Conservation (phyloP, 2,888 invertebrate species). For the Eledona agricola region DNA sequence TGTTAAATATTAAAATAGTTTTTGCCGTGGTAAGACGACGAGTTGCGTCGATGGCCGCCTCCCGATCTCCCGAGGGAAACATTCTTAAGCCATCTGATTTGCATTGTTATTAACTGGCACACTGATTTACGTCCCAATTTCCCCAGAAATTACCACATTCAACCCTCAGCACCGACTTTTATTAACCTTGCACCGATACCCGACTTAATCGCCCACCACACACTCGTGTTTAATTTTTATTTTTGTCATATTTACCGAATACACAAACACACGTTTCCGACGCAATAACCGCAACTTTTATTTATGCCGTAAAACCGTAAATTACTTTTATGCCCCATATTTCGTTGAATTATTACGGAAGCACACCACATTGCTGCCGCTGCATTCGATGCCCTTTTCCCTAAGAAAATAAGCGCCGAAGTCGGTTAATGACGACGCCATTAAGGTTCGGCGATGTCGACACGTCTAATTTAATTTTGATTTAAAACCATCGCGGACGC, state of each 20-base stretch:
- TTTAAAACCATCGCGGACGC: not conserved
- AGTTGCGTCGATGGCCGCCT: constrained; percentile 14
- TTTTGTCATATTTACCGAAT: constrained; percentile 35
- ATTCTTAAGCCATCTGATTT: constrained; percentile 56
- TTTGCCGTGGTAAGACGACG: constrained; percentile 3
- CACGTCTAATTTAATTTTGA: constrained; percentile 1
- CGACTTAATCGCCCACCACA: not conserved
- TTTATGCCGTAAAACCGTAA: constrained; percentile 35
- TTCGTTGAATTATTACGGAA: constrained; percentile 33
- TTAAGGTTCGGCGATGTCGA: not conserved
- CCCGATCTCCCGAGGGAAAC: constrained; percentile 47
- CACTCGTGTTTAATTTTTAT: constrained; percentile 20
- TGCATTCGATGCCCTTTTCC: constrained; percentile 26
- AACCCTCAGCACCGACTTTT: constrained; percentile 28
- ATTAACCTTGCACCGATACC: constrained; percentile 3
- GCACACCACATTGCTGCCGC: constrained; percentile 24
- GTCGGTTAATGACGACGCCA: not conserved
- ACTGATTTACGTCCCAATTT: constrained; percentile 52
- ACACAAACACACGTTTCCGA: constrained; percentile 36
- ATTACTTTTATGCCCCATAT: constrained; percentile 37
- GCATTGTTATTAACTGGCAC: constrained; percentile 59
- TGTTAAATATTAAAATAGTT: constrained; percentile 18
- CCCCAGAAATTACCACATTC: constrained; percentile 34
- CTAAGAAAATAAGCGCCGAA: constrained; percentile 7
- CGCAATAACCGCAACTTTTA: constrained; percentile 37